These are phyloP conservation scores for Pseudolycoriella hygida DNA, from an alignment of 2,888 invertebrate species.

Conservation along the genomic window DNA sequence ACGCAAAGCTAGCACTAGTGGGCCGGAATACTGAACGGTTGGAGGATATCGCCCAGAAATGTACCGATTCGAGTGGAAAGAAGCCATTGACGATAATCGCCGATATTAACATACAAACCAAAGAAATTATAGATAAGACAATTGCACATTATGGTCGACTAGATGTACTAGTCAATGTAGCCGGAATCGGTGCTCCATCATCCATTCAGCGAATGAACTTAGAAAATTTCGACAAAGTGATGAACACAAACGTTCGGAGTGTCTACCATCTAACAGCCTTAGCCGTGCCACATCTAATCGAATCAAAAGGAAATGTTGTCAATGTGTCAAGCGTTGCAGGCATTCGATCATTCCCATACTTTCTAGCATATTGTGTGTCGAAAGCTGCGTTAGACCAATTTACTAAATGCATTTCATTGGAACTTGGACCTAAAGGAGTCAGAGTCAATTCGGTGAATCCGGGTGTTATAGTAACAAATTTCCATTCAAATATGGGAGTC, in stretches of 20 bases:
- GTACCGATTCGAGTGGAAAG: too few species aligned
- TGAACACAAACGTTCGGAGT: slow-evolving; percentile 77
- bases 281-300: slow-evolving; percentile 68
- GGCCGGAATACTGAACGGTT: too few species aligned
- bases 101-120: too few species aligned
- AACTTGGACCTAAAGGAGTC: slow-evolving; percentile 63
- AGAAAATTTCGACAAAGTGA: slow-evolving; percentile 74
- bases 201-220: slow-evolving; percentile 36
- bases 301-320: slow-evolving; percentile 74
- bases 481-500: slow-evolving; percentile 66
- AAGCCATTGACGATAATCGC: too few species aligned
- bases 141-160: too few species aligned
- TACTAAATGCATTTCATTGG: slow-evolving; percentile 81
- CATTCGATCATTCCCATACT: slow-evolving; percentile 72
- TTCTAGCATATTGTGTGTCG: slow-evolving; percentile 81
- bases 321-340: slow-evolving; percentile 94
- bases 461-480: slow-evolving; percentile 74
- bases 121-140: too few species aligned
- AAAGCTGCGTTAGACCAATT: slow-evolving; percentile 92
- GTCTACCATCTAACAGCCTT: slow-evolving; percentile 70
- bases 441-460: slow-evolving; percentile 87
- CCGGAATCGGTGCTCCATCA: too few species aligned
- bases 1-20: too few species aligned
- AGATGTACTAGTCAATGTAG: too few species aligned
- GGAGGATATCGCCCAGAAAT: too few species aligned